phyloP scores from a whole-genome alignment of 92 coral and sea anemone genomes.

The Epizoanthus illoricatus region DNA sequence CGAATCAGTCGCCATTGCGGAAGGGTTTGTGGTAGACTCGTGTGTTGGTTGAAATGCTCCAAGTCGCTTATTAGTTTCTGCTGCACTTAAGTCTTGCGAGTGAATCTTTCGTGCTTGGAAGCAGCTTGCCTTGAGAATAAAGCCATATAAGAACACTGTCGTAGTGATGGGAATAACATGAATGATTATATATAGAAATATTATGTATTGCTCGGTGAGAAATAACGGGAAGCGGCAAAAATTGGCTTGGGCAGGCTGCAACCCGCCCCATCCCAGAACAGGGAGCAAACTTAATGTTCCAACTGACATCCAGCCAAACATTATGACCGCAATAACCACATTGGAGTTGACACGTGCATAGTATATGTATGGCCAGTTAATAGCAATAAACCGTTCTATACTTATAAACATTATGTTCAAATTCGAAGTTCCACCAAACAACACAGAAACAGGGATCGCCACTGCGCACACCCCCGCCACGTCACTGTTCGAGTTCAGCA shows the following conservation, averaged over 20 bases:
- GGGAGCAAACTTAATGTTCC: slow-evolving; percentile 28
- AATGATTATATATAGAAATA: slow-evolving; percentile 42
- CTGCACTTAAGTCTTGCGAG: slow-evolving; percentile 37
- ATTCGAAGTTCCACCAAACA: slow-evolving; percentile 69
- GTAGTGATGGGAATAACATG: slow-evolving; percentile 56
- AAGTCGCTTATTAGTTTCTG: neutral
- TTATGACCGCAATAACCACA: neutral
- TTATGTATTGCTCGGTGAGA: slow-evolving; percentile 46
- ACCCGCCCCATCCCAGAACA: neutral
- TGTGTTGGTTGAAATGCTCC: neutral
- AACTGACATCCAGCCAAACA: slow-evolving; percentile 50
- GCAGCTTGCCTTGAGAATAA: slow-evolving; percentile 61
- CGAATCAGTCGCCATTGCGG: neutral
- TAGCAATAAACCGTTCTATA: slow-evolving; percentile 58
- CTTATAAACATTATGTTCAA: slow-evolving; percentile 61
- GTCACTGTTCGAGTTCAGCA: slow-evolving; percentile 19
- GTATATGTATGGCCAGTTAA: slow-evolving; percentile 55
- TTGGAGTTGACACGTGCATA: slow-evolving; percentile 16
- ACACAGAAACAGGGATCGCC: slow-evolving; percentile 54
- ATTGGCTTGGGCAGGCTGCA: neutral
- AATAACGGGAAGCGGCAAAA: slow-evolving; percentile 60
- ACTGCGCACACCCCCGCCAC: slow-evolving; percentile 44
- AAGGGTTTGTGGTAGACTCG: slow-evolving; percentile 25
- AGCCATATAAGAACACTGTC: slow-evolving; percentile 51
- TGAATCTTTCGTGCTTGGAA: slow-evolving; percentile 56